These are phyloP conservation scores for Sinonovacula constricta DNA, from an alignment of 1,140 invertebrate genomes.

Conservation along the genomic window DNA sequence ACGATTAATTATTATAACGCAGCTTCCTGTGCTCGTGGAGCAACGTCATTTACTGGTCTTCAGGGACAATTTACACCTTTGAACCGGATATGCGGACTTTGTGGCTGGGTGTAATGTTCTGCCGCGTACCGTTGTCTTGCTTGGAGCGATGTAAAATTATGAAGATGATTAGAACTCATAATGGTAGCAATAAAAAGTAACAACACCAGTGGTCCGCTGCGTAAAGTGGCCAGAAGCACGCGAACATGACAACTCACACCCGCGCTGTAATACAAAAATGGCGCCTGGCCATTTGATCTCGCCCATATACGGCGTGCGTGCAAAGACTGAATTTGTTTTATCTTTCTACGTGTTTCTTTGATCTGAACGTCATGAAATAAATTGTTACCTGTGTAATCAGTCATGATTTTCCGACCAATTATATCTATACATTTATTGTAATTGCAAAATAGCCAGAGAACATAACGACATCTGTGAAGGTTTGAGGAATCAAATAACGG, in stretches of 20 bases:
- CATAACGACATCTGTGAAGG: neutral
- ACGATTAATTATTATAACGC: too few species aligned
- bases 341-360: neutral
- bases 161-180: constrained; percentile 1
- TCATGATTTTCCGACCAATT: neutral
- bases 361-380: neutral
- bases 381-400: neutral
- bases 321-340: neutral
- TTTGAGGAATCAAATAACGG: neutral
- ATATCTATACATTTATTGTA: neutral
- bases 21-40: too few species aligned
- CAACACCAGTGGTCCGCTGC: neutral
- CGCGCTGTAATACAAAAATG: neutral
- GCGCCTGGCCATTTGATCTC: neutral
- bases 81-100: neutral
- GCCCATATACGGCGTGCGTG: neutral
- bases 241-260: neutral
- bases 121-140: neutral
- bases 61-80: neutral
- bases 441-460: neutral
- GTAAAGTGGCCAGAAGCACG: neutral
- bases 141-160: neutral
- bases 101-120: neutral
- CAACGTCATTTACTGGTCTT: too few species aligned
- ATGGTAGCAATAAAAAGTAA: neutral